Conservation (phyloP, 2,113 vertebrate genomes). For the Otocyon megalotis region DNA sequence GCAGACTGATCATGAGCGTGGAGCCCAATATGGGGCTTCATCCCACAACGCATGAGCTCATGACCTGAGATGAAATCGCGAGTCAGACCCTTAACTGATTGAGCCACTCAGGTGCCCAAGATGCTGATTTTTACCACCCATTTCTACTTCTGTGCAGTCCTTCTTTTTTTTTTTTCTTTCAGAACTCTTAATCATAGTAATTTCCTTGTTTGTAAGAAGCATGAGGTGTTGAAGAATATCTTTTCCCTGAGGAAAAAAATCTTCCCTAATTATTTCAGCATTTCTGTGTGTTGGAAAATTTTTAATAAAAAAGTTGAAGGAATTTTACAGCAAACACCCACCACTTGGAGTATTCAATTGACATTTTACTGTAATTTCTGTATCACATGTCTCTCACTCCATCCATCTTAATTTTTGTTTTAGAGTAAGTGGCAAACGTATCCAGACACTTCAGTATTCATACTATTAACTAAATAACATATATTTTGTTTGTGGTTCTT, state of each 20-base stretch:
- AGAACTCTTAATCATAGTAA: not conserved
- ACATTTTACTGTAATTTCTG: not conserved
- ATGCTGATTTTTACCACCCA: not conserved
- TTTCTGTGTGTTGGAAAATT: not conserved
- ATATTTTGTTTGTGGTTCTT: not conserved
- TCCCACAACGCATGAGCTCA: not conserved
- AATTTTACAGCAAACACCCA: not conserved
- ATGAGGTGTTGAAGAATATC: not conserved
- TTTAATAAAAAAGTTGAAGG: not conserved
- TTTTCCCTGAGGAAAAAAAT: not conserved
- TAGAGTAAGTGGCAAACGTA: not conserved
- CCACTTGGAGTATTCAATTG: not conserved
- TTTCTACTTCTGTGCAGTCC: not conserved
- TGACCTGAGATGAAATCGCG: not conserved
- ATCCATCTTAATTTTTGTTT: not conserved
- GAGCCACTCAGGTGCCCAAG: not conserved
- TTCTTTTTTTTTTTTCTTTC: not conserved
- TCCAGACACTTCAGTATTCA: not conserved
- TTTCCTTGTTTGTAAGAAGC: not conserved
- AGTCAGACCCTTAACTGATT: not conserved
- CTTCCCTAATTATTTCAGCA: not conserved
- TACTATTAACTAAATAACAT: not conserved
- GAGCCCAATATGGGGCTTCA: not conserved
- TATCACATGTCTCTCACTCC: not conserved
- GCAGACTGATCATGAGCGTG: not conserved